Base-by-base conservation (phyloP, 2,888 invertebrate genomes). In the Himalopsyche japonica region DNA sequence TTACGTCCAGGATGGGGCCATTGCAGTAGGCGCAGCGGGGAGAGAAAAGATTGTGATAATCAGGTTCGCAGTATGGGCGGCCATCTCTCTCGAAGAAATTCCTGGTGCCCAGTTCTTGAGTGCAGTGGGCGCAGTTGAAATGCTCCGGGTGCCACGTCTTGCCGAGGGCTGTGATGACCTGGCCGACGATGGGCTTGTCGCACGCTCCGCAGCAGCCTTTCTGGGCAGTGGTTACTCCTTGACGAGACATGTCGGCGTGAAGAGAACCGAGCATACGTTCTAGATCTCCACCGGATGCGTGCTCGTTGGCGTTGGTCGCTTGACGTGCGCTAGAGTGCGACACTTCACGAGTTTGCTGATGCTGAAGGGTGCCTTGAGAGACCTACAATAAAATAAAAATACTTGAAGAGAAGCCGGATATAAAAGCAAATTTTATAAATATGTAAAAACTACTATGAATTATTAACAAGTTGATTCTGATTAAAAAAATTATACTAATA, bases 61-160 rank as follows among this genome's bases (percentile, higher is more conserved):
- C 99, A 8, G 97, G 95, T 91, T 99, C 99, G 93, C 99, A 99
- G 92, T 98, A 99, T 0, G 99, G 99, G 89, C 95, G 95, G 82
- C 98, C 98, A 88, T 99, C 98, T 87, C 99, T 94, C 92, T 99
- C 99, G 91, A 99, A 99, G 95, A 99, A 99, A 93, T 98, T 99
- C 90, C 98, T 95, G 82, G 99, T 99, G 86, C 99, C 99, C 89
- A 99, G 92, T 91, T 98, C 98, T 90, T 98, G 97, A 89, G 96
- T 97, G 94, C 99, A 99, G 90, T 99, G 98, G 88, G 97, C 97
- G 93, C 99, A 99, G 86, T 96, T 97, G 92, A 99, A 99, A 92
- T 99, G 99, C 92, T 99, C 99, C 78, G 99, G 98, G 91, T 99
- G 99, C 99, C 99, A 99, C 87, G 99, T 98, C 91, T 98, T 97